phyloP scores from a whole-genome alignment of 1,140 invertebrate species.

The Drosophila arizonae region DNA sequence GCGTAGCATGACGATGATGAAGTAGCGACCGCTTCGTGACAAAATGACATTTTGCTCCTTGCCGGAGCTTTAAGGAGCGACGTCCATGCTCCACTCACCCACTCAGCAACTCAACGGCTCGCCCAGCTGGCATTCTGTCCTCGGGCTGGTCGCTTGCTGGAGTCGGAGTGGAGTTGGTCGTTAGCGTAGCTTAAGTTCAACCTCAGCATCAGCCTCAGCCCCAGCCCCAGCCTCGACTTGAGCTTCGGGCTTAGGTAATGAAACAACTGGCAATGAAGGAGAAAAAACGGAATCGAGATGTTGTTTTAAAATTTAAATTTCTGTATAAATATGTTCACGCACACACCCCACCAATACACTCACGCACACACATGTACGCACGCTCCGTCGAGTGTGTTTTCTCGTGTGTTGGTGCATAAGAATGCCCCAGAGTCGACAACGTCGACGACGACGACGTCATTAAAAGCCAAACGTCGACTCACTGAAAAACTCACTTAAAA shows the following conservation, averaged over 20 bases:
- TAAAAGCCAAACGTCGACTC: conserved; percentile 72
- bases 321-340: conserved; percentile 70
- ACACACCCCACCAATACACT: neutral
- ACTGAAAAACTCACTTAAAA: conserved; percentile 78
- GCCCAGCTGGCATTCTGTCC: neutral
- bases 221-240: neutral
- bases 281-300: conserved; percentile 36
- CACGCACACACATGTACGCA: neutral
- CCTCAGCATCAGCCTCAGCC: conserved; percentile 3
- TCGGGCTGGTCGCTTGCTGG: conserved; percentile 29
- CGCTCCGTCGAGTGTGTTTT: conserved; percentile 8
- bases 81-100: conserved; percentile 12
- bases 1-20: conserved; percentile 47
- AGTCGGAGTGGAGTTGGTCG: conserved; percentile 47
- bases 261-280: conserved; percentile 64
- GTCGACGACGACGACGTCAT: conserved; percentile 53
- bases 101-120: conserved; percentile 3
- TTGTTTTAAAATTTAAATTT: conserved; percentile 82
- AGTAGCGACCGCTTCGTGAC: conserved; percentile 65
- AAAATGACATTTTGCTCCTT: conserved; percentile 76
- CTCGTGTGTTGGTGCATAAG: conserved; percentile 63
- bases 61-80: conserved; percentile 13
- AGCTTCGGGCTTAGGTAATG: conserved; percentile 52
- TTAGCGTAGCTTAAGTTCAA: conserved; percentile 40
- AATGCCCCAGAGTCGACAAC: conserved; percentile 68